Conservation (phyloP, 1,140 invertebrate species). For the Sitodiplosis mosellana region DNA sequence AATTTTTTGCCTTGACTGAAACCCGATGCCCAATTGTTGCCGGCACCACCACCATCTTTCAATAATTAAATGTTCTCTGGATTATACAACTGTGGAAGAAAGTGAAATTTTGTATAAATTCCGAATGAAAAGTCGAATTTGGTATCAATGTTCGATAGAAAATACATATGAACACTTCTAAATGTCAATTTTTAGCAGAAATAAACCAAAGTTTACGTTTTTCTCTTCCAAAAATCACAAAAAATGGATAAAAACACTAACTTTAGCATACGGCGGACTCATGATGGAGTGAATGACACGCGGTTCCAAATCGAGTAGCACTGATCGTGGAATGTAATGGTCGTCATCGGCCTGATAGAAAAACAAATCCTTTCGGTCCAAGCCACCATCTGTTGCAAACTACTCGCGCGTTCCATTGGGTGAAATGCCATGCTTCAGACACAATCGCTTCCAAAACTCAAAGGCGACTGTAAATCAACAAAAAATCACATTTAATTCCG, state of each 20-base stretch:
- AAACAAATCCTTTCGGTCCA: constrained; percentile 94
- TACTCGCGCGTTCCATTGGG: constrained; percentile 89
- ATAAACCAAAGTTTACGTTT: too few species aligned
- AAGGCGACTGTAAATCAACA: constrained; percentile 66
- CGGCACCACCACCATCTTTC: constrained; percentile 95
- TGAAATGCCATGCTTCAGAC: constrained; percentile 94
- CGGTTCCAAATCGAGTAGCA: constrained; percentile 91
- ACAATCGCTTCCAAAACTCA: constrained; percentile 99
- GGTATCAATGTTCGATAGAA: too few species aligned
- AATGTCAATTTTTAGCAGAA: too few species aligned
- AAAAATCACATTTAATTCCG: background rate
- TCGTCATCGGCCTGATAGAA: constrained; percentile 98
- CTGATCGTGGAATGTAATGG: constrained; percentile 94
- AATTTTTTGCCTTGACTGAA: constrained; percentile 84
- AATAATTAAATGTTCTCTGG: constrained; percentile 96
- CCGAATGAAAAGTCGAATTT: too few species aligned
- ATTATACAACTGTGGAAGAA: constrained; percentile 86
- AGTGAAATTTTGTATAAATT: too few species aligned
- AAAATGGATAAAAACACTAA: too few species aligned
- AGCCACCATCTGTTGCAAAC: constrained; percentile 70
- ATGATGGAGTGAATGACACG: constrained; percentile 94
- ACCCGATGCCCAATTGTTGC: constrained; percentile 98
- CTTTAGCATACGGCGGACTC: constrained; percentile 87
- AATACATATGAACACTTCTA: too few species aligned
- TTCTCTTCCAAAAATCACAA: too few species aligned